Evolutionary conservation across 2,797 vertebrate species (phyloP).

Genomic region (Enteromius anoplus): DNA sequence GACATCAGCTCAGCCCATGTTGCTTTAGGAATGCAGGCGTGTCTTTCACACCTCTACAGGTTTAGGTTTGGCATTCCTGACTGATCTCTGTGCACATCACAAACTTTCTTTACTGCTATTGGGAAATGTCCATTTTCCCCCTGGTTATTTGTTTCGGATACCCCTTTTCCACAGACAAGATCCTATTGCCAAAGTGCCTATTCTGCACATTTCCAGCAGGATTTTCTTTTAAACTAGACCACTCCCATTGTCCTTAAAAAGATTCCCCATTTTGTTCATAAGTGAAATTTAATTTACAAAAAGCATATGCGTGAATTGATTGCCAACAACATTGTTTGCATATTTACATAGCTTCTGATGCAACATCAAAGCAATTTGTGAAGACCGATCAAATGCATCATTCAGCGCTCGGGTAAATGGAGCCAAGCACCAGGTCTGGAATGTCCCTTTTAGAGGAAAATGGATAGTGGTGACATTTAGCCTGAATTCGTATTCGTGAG

Average conservation of each 20-base stretch:
- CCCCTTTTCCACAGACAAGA: neutral
- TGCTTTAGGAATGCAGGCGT: conserved; percentile 27
- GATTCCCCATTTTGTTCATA: neutral
- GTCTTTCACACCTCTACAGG: conserved; percentile 1
- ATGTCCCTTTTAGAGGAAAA: neutral
- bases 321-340: too few relatives aligned
- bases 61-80: neutral
- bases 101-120: neutral
- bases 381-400: neutral
- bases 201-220: neutral
- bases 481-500: neutral
- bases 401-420: neutral
- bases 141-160: neutral
- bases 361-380: neutral
- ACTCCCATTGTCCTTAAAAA: too few relatives aligned
- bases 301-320: neutral
- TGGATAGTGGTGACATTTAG: neutral
- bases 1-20: neutral
- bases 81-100: neutral
- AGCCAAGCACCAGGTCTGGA: neutral
- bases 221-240: neutral
- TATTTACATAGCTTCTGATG: neutral
- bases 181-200: neutral
- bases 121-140: neutral
- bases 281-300: neutral